A percentile compares a stretch with the other conserved stretches of the same genome.
phyloP scores from a whole-genome alignment of 1,140 invertebrate genomes.

The Caenorhabditis brenneri region DNA sequence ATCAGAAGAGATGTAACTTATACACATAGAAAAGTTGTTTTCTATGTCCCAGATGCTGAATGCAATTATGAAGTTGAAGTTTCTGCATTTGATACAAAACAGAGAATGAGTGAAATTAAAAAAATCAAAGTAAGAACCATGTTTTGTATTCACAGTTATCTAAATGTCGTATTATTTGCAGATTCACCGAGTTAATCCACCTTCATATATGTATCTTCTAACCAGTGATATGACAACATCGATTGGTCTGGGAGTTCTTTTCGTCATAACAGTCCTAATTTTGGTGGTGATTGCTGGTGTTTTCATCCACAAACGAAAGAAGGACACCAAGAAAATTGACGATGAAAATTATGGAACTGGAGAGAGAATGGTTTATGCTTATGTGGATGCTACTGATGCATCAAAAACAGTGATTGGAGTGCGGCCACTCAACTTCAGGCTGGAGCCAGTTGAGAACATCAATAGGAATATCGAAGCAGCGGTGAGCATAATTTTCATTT shows the following conservation, averaged over 20 bases:
- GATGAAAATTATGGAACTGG: slow-evolving; percentile 10
- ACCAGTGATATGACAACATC: neutral
- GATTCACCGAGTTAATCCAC: neutral
- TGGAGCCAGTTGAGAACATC: neutral
- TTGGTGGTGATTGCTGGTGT: neutral
- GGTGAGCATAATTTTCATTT: neutral
- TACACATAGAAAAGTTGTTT: slow-evolving; percentile 15
- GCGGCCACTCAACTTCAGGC: neutral
- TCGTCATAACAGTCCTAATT: neutral
- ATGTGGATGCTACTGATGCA: slow-evolving; percentile 9
- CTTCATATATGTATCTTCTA: neutral
- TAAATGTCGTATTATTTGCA: neutral
- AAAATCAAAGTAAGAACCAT: neutral
- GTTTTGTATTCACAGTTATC: neutral
- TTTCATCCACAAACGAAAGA: neutral
- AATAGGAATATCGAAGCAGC: slow-evolving; percentile 23
- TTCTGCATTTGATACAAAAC: slow-evolving; percentile 13
- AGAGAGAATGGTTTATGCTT: slow-evolving; percentile 1
- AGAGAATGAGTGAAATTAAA: neutral
- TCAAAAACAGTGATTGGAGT: slow-evolving; percentile 1
- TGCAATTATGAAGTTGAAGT: slow-evolving; percentile 31
- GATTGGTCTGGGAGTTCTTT: neutral
- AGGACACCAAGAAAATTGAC: neutral
- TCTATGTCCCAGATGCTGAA: slow-evolving; percentile 7
- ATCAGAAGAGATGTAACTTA: slow-evolving; percentile 12